These are phyloP conservation scores for Nebria ingens DNA, from an alignment of 1,140 invertebrate species.

Conservation along the genomic window DNA sequence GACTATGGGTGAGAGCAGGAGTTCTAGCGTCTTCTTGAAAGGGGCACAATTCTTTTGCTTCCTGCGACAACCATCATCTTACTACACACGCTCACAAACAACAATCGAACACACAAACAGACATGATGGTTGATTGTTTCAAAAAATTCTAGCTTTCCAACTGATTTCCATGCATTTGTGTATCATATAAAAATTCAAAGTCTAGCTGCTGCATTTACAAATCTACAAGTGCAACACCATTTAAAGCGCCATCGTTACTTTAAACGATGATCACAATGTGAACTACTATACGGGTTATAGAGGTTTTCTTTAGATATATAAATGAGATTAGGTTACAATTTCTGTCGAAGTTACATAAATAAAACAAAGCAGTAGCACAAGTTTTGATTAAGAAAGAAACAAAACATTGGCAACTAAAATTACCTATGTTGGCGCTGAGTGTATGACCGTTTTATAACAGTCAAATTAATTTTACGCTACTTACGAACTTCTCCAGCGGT, in stretches of 20 bases:
- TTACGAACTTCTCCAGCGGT: too few species aligned
- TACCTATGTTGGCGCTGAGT: too few species aligned
- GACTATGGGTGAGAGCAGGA: conserved; percentile 55
- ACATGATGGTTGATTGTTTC: conserved; percentile 10
- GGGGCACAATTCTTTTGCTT: conserved; percentile 52
- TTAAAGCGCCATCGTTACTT: neutral
- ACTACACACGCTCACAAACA: conserved; percentile 19
- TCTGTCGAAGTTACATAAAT: too few species aligned
- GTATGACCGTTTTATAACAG: too few species aligned
- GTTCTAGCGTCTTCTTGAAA: conserved; percentile 56
- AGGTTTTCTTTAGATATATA: too few species aligned
- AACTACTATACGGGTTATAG: too few species aligned
- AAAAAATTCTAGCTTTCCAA: neutral
- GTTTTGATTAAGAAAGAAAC: too few species aligned
- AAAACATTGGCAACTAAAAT: too few species aligned
- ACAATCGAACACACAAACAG: neutral
- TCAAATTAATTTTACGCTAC: too few species aligned
- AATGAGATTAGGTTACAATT: too few species aligned
- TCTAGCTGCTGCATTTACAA: neutral
- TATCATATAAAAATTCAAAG: neutral
- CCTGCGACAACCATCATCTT: conserved; percentile 38
- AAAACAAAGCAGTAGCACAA: too few species aligned
- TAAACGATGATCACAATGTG: neutral
- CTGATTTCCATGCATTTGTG: conserved; percentile 17
- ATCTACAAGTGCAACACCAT: neutral